Conservation (phyloP, 2,113 vertebrate species). For the Delphinapterus leucas region DNA sequence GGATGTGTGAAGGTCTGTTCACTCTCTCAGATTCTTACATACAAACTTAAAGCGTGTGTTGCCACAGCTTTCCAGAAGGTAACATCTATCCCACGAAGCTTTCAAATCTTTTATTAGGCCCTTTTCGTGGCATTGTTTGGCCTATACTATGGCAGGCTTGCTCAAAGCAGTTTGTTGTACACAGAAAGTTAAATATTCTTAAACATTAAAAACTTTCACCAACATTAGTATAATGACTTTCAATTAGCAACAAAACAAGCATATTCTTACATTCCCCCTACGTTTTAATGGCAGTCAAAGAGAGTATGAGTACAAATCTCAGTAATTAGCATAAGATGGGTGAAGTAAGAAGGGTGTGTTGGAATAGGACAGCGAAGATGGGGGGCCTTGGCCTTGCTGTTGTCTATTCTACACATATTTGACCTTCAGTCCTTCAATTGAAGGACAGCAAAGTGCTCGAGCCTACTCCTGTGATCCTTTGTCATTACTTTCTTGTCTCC, state of each 20-base stretch:
- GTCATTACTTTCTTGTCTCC: background rate
- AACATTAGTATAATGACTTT: background rate
- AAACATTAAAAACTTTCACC: background rate
- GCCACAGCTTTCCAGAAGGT: background rate
- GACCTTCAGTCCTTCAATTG: background rate
- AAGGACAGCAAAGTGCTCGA: background rate
- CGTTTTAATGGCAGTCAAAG: background rate
- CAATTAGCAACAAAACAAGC: background rate
- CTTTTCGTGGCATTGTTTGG: background rate
- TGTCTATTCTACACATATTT: background rate
- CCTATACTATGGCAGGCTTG: background rate
- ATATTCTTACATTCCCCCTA: background rate
- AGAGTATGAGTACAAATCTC: background rate
- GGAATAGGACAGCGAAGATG: background rate
- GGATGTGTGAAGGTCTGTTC: background rate
- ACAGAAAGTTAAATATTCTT: background rate
- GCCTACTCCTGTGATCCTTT: background rate
- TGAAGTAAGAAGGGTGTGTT: background rate
- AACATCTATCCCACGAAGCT: background rate
- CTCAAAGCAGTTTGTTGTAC: background rate
- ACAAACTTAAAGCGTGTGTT: background rate
- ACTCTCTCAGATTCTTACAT: background rate
- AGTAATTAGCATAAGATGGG: background rate
- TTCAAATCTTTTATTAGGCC: background rate
- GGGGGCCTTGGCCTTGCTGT: rapidly evolving